phyloP scores from a whole-genome alignment of 1,140 invertebrate species.

The Papilio dardanus region DNA sequence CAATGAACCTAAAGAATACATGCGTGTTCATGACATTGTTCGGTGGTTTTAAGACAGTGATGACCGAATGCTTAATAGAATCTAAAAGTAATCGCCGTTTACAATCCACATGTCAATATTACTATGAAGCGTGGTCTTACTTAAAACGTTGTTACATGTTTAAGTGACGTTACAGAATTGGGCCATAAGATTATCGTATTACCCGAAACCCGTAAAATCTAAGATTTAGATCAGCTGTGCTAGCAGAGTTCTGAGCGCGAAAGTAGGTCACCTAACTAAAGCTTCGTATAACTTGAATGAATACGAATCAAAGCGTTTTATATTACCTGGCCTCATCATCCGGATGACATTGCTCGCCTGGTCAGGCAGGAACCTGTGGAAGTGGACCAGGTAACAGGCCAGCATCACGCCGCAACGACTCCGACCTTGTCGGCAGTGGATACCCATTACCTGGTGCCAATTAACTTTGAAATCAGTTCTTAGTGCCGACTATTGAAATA shows the following conservation, averaged over 20 bases:
- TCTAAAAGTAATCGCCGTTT: too few relatives aligned
- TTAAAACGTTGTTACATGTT: too few relatives aligned
- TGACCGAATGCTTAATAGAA: too few relatives aligned
- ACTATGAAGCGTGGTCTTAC: too few relatives aligned
- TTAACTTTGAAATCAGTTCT: background rate
- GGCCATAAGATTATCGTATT: too few relatives aligned
- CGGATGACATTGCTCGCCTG: slow-evolving; percentile 84
- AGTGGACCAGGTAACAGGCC: slow-evolving; percentile 85
- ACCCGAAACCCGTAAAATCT: too few relatives aligned
- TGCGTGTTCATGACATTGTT: background rate
- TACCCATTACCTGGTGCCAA: slow-evolving; percentile 82
- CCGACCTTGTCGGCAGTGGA: slow-evolving; percentile 85
- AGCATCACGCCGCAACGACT: slow-evolving; percentile 85
- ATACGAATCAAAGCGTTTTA: background rate
- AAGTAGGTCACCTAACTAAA: background rate
- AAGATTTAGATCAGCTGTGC: too few relatives aligned
- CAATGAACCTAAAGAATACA: slow-evolving; percentile 80
- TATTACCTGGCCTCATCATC: slow-evolving; percentile 81
- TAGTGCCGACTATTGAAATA: background rate
- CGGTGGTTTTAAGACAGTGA: too few relatives aligned
- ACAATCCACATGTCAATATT: too few relatives aligned
- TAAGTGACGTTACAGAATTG: too few relatives aligned
- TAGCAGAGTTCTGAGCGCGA: background rate
- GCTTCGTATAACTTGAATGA: background rate
- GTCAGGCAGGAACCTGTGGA: slow-evolving; percentile 83